phyloP scores from a whole-genome alignment of 2,113 vertebrate species.

The Pollimyrus isidori region DNA sequence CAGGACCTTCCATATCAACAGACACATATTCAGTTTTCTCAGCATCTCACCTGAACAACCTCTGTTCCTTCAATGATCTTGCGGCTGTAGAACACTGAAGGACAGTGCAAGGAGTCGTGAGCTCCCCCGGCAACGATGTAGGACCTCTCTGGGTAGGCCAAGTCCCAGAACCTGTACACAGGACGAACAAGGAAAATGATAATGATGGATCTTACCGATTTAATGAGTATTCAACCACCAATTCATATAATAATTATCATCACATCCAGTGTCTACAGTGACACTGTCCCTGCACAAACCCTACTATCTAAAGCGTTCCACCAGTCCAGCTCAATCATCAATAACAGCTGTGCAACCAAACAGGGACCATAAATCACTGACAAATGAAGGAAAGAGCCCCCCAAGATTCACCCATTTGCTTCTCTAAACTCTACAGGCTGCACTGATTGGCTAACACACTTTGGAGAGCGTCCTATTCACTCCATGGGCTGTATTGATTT shows the following conservation, averaged over 20 bases:
- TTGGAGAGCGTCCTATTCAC: not conserved
- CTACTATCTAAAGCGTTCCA: not conserved
- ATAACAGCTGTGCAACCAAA: not conserved
- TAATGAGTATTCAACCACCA: not conserved
- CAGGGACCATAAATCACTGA: not conserved
- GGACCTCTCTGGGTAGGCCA: constrained; percentile 90
- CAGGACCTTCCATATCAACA: not conserved
- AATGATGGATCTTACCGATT: not conserved
- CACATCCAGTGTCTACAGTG: not conserved
- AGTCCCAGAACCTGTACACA: constrained; percentile 85
- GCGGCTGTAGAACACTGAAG: constrained; percentile 87
- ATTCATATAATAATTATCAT: not conserved
- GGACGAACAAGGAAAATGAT: not conserved
- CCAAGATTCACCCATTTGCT: not conserved
- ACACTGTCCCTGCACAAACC: not conserved
- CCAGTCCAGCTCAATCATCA: not conserved
- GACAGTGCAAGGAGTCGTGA: constrained; percentile 67
- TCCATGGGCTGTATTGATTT: not conserved
- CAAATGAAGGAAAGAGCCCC: not conserved
- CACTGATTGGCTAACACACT: not conserved
- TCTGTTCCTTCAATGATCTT: constrained; percentile 97
- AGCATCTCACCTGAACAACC: constrained; percentile 78
- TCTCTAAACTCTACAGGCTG: not conserved
- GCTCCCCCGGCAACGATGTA: constrained; percentile 84
- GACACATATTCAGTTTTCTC: not conserved